Conservation (phyloP, 2,888 invertebrate genomes). For the Cotesia congregata region DNA sequence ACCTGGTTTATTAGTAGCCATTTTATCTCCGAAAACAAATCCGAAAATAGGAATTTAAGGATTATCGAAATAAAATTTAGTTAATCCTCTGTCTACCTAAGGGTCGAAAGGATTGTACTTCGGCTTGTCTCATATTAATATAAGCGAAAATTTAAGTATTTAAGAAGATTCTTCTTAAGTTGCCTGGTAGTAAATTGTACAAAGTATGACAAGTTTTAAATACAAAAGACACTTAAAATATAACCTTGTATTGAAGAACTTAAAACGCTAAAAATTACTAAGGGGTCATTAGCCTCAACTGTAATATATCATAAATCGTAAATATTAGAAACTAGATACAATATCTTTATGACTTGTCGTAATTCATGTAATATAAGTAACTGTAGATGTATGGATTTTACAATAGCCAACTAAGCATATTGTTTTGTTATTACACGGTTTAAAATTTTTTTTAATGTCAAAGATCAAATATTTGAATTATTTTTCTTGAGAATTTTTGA, state of each 20-base stretch:
- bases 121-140: too few relatives aligned
- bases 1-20: too few relatives aligned
- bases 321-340: not conserved
- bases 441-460: not conserved
- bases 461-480: not conserved
- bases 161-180: too few relatives aligned
- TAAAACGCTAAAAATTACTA: not conserved
- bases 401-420: not conserved
- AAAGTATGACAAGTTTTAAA: not conserved
- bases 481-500: too few relatives aligned
- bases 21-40: too few relatives aligned
- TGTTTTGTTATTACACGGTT: not conserved
- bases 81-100: too few relatives aligned
- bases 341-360: slow-evolving; percentile 1
- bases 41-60: too few relatives aligned
- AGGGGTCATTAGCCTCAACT: not conserved
- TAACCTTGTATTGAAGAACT: not conserved
- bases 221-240: not conserved
- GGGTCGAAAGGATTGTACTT: too few relatives aligned
- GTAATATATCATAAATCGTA: not conserved
- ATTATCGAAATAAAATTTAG: too few relatives aligned
- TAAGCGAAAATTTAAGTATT: too few relatives aligned
- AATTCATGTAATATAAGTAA: not conserved
- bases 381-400: not conserved
- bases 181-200: not conserved